phyloP scores from a whole-genome alignment of 2,113 vertebrate genomes.

The Setophaga coronata region DNA sequence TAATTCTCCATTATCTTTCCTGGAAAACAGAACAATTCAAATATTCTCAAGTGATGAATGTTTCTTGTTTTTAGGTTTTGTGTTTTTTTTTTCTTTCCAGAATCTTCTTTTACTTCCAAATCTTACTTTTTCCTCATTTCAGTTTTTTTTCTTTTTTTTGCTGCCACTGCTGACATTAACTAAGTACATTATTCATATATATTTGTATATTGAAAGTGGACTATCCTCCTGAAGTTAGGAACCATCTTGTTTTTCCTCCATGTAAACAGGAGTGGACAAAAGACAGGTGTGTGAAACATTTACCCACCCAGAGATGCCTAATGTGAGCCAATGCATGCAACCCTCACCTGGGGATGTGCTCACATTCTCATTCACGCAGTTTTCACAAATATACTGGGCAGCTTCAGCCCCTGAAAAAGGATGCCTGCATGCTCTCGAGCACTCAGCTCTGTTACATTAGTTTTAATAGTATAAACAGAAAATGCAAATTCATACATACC shows the following conservation, averaged over 20 bases:
- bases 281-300: not conserved
- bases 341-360: not conserved
- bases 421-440: not conserved
- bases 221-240: not conserved
- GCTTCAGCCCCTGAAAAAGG: not conserved
- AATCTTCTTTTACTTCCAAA: not conserved
- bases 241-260: not conserved
- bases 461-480: constrained; percentile 60
- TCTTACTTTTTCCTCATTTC: not conserved
- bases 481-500: constrained; percentile 68
- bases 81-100: not conserved
- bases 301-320: not conserved
- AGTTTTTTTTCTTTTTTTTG: not conserved
- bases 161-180: not conserved
- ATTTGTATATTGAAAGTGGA: constrained; percentile 1
- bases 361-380: not conserved
- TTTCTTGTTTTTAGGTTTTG: not conserved
- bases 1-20: not conserved
- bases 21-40: constrained; percentile 54
- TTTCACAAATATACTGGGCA: not conserved
- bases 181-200: constrained; percentile 1
- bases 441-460: constrained; percentile 27
- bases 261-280: not conserved
- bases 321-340: rapidly evolving
- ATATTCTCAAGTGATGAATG: not conserved